Evolutionary conservation across 2,888 invertebrate genomes (phyloP), one percentile per base, ranked within the genome.

Genomic region (Dryadula phaetusa): DNA sequence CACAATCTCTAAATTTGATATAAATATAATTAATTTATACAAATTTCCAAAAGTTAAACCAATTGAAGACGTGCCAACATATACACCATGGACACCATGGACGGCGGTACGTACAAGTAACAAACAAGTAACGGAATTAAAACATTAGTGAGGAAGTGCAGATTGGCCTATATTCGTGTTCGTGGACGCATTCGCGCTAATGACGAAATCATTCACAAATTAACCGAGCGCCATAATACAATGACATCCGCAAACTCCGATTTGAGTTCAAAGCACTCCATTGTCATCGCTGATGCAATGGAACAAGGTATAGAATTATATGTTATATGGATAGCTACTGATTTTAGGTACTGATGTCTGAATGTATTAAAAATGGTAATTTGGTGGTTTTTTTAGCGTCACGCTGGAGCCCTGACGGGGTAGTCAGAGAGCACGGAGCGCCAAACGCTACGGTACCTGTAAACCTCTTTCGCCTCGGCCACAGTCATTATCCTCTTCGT

Each of bases 271-370:
- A 47, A 54, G 47, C 49, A 42, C n/a, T 22, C 44, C 12, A 71
- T 63, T 65, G 52, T 65, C 67, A 74, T 67, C 70, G 65, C 68
- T 73, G 75, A 72, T 73, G 69, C 71, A 70, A 70, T 68, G 67
- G 37, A 64, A 68, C 64, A 70, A 66, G 62, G 64, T 61, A 44
- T 68, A 70, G 52, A 67, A 63, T 71, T 22, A 40, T 10, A 25
- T 60, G 46, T 60, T n/a, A 42, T 44, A 8, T 12, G 28, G 14
- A 3, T 18, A 32, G 46, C 28, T 46, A 60, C 20, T 22, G 40
- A 54, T 54, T 37, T 37, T 16, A 28, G 10, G 16, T 16, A 10
- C 0, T 28, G 3, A 10, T 52, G 28, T 37, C 37, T 12, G 37
- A n/a, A n/a, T n/a, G n/a, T n/a, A n/a, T n/a, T n/a, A n/a, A n/a